phyloP scores from a whole-genome alignment of 2,797 vertebrate species.

The Mormyrops boulengeri region DNA sequence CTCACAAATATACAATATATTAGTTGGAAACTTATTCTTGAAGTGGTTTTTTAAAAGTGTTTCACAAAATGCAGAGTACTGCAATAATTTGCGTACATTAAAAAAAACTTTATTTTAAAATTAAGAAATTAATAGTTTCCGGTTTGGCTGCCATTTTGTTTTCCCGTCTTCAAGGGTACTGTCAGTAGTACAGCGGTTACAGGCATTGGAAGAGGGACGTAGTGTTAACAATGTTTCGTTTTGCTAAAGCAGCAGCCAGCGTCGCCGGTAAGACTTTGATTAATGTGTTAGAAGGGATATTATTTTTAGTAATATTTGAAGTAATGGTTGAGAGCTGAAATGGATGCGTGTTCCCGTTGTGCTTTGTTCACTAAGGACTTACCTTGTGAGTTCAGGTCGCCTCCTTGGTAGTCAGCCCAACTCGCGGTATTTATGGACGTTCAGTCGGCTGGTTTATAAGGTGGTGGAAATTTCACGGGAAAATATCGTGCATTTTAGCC shows the following conservation, averaged over 20 bases:
- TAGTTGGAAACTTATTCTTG: neutral
- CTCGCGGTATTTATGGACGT: neutral
- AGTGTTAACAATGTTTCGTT: conserved; percentile 53
- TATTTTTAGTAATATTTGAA: neutral
- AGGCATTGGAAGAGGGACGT: neutral
- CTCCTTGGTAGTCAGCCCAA: neutral
- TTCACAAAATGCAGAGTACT: neutral
- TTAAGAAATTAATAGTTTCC: neutral
- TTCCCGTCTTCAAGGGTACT: conserved; percentile 64
- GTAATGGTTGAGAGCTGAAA: neutral
- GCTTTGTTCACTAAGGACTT: neutral
- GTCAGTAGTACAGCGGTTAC: neutral
- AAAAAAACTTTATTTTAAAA: neutral
- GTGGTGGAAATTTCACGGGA: neutral
- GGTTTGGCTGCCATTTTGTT: conserved; percentile 49
- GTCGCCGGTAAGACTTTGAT: conserved; percentile 48
- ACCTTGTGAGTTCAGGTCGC: neutral
- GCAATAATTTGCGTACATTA: neutral
- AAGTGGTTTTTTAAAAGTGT: neutral
- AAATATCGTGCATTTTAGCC: neutral
- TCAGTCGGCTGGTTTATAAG: neutral
- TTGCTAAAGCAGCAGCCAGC: conserved; percentile 55
- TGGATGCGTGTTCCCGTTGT: neutral
- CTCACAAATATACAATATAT: neutral
- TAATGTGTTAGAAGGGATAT: neutral